Evolutionary conservation across 2,797 vertebrate species (phyloP).

Genomic region (Myotis vivesi): DNA sequence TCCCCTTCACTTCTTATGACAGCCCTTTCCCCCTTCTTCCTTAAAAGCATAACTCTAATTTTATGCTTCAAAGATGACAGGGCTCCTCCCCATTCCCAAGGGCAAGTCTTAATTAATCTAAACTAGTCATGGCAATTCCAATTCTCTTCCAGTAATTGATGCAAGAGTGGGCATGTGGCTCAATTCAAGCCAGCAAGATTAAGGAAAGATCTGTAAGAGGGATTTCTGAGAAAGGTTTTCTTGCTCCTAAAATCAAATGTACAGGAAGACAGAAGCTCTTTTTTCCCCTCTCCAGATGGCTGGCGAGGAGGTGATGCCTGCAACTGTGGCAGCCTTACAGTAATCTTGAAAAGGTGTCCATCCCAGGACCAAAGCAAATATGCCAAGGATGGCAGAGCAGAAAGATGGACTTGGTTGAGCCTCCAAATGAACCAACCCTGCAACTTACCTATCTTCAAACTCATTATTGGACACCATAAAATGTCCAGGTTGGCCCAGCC

Average conservation of each 20-base stretch:
- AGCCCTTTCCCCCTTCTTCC: not conserved
- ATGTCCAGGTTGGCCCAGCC: not conserved
- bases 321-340: not conserved
- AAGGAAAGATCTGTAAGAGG: not conserved
- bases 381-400: not conserved
- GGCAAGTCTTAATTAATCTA: not conserved
- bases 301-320: not conserved
- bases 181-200: conserved; percentile 12
- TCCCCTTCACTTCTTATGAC: not conserved
- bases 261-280: not conserved
- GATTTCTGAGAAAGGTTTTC: not conserved
- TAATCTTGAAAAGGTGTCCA: not conserved
- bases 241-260: conserved; percentile 40
- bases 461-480: not conserved
- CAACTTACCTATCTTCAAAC: not conserved
- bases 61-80: not conserved
- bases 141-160: conserved; percentile 3
- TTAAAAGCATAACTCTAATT: not conserved
- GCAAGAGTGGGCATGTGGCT: not conserved
- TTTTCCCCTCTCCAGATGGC: not conserved
- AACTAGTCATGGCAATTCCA: not conserved
- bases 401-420: not conserved
- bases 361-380: not conserved
- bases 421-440: not conserved
- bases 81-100: not conserved